Evolutionary conservation across 2,797 vertebrate species (phyloP).

Genomic region (Phaenicophaeus curvirostris): DNA sequence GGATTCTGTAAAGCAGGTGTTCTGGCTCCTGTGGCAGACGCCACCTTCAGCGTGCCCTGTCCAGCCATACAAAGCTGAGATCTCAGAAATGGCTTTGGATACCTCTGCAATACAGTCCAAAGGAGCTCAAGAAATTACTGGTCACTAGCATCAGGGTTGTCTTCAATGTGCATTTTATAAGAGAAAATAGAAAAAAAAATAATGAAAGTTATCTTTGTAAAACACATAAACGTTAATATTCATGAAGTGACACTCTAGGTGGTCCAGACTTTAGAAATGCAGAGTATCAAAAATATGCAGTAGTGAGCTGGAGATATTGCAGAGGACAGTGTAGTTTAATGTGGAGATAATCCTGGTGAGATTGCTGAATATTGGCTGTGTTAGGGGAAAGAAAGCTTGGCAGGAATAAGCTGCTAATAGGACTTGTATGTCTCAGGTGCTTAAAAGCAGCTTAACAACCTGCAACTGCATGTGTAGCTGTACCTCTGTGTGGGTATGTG

Average conservation of each 20-base stretch:
- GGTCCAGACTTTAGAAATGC: background rate
- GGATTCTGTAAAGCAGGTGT: background rate
- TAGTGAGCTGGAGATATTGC: background rate
- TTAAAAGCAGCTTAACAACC: background rate
- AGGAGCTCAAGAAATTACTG: background rate
- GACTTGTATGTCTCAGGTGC: background rate
- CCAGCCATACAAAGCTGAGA: background rate
- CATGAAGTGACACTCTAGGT: background rate
- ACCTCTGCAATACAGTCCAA: background rate
- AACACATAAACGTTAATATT: fast-evolving
- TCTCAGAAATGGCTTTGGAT: background rate
- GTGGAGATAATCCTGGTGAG: background rate
- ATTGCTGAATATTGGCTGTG: background rate
- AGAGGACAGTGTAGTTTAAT: background rate
- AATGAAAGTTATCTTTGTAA: background rate
- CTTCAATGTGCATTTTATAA: background rate
- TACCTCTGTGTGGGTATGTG: background rate
- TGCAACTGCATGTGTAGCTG: no score
- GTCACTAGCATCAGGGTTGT: background rate
- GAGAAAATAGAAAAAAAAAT: background rate
- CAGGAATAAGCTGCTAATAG: background rate
- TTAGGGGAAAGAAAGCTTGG: background rate
- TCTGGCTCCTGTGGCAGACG: background rate
- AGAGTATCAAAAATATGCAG: background rate
- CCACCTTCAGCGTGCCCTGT: background rate